Conservation (phyloP, 2,888 invertebrate genomes). For the Euclidia mi region DNA sequence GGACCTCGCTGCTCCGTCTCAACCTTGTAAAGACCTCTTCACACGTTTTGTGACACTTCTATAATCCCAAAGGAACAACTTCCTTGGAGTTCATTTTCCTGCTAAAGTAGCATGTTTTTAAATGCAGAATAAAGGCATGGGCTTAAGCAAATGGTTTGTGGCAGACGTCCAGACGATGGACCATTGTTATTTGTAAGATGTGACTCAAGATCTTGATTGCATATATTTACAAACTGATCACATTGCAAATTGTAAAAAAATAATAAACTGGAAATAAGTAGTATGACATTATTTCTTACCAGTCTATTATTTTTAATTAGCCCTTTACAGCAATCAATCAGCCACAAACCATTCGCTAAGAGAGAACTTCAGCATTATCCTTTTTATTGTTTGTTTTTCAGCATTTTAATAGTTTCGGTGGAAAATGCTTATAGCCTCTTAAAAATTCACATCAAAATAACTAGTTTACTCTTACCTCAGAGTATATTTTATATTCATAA, state of each 20-base stretch:
- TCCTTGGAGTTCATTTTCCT: not conserved
- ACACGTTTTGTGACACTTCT: conserved; percentile 20
- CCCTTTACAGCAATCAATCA: too few relatives aligned
- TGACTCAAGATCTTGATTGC: too few relatives aligned
- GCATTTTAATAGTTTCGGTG: not conserved
- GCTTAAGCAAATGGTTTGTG: not conserved
- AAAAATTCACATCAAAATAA: not conserved
- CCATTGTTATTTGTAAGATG: too few relatives aligned
- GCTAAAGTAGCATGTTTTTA: conserved; percentile 1
- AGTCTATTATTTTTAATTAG: too few relatives aligned
- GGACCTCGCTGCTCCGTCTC: conserved; percentile 10
- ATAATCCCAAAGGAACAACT: conserved; percentile 5
- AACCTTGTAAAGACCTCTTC: conserved; percentile 22
- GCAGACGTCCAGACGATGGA: too few relatives aligned
- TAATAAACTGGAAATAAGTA: too few relatives aligned
- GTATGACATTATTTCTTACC: too few relatives aligned
- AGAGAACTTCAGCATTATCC: not conserved
- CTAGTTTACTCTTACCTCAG: not conserved
- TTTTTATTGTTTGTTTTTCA: not conserved
- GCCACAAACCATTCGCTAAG: not conserved
- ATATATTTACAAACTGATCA: too few relatives aligned
- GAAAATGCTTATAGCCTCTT: conserved; percentile 1
- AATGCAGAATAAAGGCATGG: not conserved
- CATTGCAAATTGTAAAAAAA: too few relatives aligned
- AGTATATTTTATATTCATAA: not conserved